Percentiles rank a stretch among this genome's conserved stretches.
Evolutionary conservation across 2,797 vertebrate species (phyloP).

Genomic region (Sphenopsis melanotis): DNA sequence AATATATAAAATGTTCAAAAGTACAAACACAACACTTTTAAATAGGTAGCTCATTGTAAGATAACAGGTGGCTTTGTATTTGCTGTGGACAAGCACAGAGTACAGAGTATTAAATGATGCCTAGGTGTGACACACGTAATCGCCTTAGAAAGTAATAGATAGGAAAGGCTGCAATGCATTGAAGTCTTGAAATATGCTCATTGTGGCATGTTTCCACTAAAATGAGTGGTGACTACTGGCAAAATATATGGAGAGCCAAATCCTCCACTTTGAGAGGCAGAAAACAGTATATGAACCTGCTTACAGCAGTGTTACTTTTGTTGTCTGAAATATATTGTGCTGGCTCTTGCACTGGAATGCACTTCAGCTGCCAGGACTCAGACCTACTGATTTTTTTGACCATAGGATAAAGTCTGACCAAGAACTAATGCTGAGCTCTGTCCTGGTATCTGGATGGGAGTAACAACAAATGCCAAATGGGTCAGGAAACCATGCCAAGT

Average conservation of each 20-base stretch:
- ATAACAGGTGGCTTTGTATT: background rate
- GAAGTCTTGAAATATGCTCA: background rate
- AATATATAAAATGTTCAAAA: conserved; percentile 33
- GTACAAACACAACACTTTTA: background rate
- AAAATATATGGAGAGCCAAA: background rate
- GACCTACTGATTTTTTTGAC: background rate
- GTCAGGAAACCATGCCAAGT: background rate
- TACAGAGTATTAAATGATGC: background rate
- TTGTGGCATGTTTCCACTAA: background rate
- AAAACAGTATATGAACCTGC: background rate
- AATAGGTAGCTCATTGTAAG: background rate
- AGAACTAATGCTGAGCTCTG: background rate
- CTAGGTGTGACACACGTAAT: background rate
- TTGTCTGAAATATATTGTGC: background rate
- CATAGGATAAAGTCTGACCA: background rate
- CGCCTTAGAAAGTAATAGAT: background rate
- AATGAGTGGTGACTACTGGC: background rate
- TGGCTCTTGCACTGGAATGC: background rate
- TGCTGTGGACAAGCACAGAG: background rate
- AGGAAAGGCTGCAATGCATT: background rate
- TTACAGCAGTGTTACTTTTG: background rate
- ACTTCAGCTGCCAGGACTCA: background rate
- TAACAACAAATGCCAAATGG: background rate
- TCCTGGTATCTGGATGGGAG: background rate
- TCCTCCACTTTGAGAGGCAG: background rate